phyloP scores from a whole-genome alignment of 2,888 invertebrate species.

The Sesia apiformis region DNA sequence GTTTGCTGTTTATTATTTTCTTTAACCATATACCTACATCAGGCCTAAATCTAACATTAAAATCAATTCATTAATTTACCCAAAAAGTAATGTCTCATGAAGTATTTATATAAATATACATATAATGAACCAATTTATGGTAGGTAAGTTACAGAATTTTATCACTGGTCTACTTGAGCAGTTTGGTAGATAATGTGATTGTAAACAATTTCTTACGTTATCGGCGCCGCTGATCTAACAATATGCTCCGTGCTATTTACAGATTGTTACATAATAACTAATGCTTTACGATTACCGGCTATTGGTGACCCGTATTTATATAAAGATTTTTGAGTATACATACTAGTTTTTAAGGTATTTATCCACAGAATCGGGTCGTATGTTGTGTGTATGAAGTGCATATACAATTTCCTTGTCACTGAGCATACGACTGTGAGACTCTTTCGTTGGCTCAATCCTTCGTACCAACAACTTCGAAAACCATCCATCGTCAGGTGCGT shows the following conservation, averaged over 20 bases:
- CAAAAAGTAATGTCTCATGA: no score
- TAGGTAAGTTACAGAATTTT: no score
- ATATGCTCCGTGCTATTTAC: slow-evolving; percentile 36
- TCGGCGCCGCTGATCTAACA: slow-evolving; percentile 11
- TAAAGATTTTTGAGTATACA: slow-evolving; percentile 52
- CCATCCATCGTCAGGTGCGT: slow-evolving; percentile 82
- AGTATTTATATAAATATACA: no score
- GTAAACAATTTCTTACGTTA: slow-evolving; percentile 18
- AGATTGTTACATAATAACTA: slow-evolving; percentile 53
- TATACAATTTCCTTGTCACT: slow-evolving; percentile 97
- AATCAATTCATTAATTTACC: no score
- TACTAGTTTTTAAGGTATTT: slow-evolving; percentile 94
- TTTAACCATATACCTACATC: no score
- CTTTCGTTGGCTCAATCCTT: slow-evolving; percentile 94
- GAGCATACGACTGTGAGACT: slow-evolving; percentile 96
- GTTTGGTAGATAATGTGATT: slow-evolving; percentile 17
- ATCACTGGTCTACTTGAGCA: no score
- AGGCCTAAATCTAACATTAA: no score
- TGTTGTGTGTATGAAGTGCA: slow-evolving; percentile 95
- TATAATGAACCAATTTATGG: no score
- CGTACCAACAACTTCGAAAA: slow-evolving; percentile 91
- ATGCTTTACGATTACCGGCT: background rate
- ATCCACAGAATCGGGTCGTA: slow-evolving; percentile 90
- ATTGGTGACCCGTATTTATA: slow-evolving; percentile 11
- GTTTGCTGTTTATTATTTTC: no score